A percentile compares a stretch with the other conserved stretches of the same genome.
Conservation (phyloP, 2,113 vertebrate genomes). For the Patagioenas fasciata region DNA sequence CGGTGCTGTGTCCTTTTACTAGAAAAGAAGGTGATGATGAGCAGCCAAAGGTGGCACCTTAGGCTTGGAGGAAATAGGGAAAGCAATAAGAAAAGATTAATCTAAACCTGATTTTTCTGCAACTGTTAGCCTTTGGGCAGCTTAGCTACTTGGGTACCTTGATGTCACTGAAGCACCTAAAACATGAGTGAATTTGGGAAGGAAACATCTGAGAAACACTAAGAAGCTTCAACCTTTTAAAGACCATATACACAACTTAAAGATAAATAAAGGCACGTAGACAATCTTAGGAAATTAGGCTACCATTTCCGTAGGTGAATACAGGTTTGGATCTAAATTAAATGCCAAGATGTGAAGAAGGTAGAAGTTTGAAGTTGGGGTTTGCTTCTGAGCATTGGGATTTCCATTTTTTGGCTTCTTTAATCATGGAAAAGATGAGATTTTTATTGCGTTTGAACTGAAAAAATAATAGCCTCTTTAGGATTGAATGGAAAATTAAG, state of each 20-base stretch:
- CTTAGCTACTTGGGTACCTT: neutral
- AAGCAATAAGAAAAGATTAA: constrained; percentile 20
- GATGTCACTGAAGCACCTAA: neutral
- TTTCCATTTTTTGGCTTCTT: too few relatives aligned
- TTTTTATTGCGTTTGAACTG: neutral
- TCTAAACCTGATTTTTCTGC: constrained; percentile 19
- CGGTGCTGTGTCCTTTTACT: neutral
- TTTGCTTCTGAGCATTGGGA: neutral
- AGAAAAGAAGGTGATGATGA: neutral
- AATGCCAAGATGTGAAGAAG: neutral
- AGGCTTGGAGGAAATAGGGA: neutral
- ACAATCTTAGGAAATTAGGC: neutral
- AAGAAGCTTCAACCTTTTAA: neutral
- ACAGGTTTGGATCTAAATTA: neutral
- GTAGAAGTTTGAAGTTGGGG: neutral
- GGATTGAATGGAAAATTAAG: neutral
- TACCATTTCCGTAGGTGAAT: neutral
- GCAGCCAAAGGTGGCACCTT: neutral
- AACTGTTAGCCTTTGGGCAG: constrained; percentile 15
- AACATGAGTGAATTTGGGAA: neutral
- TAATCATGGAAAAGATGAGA: neutral
- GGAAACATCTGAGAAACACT: neutral
- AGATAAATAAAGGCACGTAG: neutral
- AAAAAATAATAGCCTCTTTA: neutral
- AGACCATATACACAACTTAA: neutral